A percentile compares a stretch with the other conserved stretches of the same genome.
These are phyloP conservation scores for Drosophila kokeensis DNA, from an alignment of 2,888 invertebrate species.

Conservation along the genomic window DNA sequence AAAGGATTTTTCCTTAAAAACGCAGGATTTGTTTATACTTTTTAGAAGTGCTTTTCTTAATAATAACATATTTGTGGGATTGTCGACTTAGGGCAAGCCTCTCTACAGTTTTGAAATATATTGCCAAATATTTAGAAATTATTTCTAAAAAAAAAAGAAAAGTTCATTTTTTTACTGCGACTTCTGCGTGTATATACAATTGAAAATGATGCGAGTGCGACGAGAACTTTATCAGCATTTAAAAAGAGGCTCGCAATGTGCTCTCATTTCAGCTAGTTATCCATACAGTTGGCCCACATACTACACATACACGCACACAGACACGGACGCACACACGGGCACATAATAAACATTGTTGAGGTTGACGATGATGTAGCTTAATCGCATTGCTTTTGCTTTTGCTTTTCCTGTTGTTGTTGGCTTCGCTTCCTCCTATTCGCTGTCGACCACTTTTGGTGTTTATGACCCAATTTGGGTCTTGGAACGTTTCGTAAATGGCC, in stretches of 20 bases:
- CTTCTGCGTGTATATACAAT: slow-evolving; percentile 21
- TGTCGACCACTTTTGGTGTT: slow-evolving; percentile 66
- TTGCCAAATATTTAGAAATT: neutral
- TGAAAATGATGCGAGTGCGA: slow-evolving; percentile 58
- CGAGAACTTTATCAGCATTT: slow-evolving; percentile 63
- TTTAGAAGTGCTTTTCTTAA: too few relatives aligned
- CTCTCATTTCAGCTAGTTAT: slow-evolving; percentile 49
- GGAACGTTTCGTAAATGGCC: slow-evolving; percentile 53
- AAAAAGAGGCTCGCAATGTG: slow-evolving; percentile 39
- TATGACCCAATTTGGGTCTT: slow-evolving; percentile 72
- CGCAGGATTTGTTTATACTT: too few relatives aligned
- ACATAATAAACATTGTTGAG: slow-evolving; percentile 25
- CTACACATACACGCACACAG: slow-evolving; percentile 17
- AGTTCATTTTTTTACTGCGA: neutral
- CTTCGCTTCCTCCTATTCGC: slow-evolving; percentile 44
- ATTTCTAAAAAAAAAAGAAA: neutral
- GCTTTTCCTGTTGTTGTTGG: slow-evolving; percentile 24
- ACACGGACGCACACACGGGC: slow-evolving; percentile 3
- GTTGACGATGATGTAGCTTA: slow-evolving; percentile 54
- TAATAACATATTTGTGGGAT: neutral
- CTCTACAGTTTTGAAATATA: neutral
- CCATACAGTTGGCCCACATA: slow-evolving; percentile 53
- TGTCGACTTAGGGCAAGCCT: neutral
- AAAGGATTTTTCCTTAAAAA: neutral
- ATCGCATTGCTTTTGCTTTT: slow-evolving; percentile 40